Conservation (phyloP, 2,888 invertebrate genomes). For the Nemotelus pantherinus region DNA sequence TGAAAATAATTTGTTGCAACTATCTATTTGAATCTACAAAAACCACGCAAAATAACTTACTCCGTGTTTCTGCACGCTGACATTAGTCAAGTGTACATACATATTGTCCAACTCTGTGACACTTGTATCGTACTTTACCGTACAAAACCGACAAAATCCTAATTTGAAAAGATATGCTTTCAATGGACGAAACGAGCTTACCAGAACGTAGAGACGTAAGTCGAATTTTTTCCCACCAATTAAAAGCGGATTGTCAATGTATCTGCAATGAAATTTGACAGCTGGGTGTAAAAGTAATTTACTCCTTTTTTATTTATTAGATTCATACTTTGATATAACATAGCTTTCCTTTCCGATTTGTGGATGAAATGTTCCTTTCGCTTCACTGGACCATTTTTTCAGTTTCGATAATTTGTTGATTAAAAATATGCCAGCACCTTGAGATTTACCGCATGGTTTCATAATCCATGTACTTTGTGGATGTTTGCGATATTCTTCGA, state of each 20-base stretch:
- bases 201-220: conserved; percentile 88
- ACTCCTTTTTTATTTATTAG: too few relatives aligned
- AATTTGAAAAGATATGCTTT: conserved; percentile 92
- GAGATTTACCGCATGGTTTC: conserved; percentile 96
- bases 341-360: conserved; percentile 89
- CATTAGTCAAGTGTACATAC: conserved; percentile 96
- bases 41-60: conserved; percentile 66
- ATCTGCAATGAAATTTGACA: conserved; percentile 65
- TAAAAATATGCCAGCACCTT: conserved; percentile 93
- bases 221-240: conserved; percentile 98
- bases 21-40: too few relatives aligned
- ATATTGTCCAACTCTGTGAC: conserved; percentile 88
- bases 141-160: conserved; percentile 96
- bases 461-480: conserved; percentile 97
- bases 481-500: conserved; percentile 93
- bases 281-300: conserved; percentile 38
- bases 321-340: conserved; percentile 85
- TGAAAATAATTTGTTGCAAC: too few relatives aligned
- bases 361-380: conserved; percentile 85
- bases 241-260: conserved; percentile 92
- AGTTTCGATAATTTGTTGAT: conserved; percentile 95
- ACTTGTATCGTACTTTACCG: conserved; percentile 92
- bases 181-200: conserved; percentile 91
- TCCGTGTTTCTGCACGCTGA: conserved; percentile 97
- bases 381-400: conserved; percentile 89